A percentile compares a stretch with the other conserved stretches of the same genome.
Evolutionary conservation across 2,888 invertebrate species (phyloP).

Genomic region (Boloria euphrosyne): DNA sequence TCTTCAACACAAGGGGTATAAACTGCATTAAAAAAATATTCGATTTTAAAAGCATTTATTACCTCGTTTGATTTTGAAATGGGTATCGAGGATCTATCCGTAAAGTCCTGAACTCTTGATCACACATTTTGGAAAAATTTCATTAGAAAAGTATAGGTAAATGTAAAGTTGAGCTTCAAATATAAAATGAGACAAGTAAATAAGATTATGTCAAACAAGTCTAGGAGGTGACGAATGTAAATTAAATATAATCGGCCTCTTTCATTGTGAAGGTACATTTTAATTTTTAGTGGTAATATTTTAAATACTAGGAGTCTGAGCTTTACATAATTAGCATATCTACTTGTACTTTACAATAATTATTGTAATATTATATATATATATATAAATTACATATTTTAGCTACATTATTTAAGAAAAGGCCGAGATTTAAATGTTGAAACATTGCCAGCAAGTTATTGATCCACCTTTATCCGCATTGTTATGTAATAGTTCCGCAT

Average conservation of each 20-base stretch:
- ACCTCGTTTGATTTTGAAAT: slow-evolving; percentile 70
- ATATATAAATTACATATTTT: not conserved
- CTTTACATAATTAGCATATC: no score
- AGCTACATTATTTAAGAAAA: slow-evolving; percentile 1
- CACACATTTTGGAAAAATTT: slow-evolving; percentile 57
- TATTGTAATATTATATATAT: no score
- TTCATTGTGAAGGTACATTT: no score
- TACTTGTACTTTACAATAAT: no score
- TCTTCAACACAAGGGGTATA: no score
- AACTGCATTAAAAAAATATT: slow-evolving; percentile 34
- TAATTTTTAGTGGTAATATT: no score
- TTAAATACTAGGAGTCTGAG: no score
- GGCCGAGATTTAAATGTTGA: slow-evolving; percentile 2
- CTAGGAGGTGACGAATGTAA: not conserved
- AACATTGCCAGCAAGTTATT: slow-evolving; percentile 18
- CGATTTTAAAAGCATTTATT: slow-evolving; percentile 21
- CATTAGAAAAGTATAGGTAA: not conserved
- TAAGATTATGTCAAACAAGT: not conserved
- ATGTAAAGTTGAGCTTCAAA: not conserved
- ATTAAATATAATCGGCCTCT: no score
- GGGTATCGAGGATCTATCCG: slow-evolving; percentile 75
- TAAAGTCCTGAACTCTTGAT: slow-evolving; percentile 69
- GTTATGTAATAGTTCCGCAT: slow-evolving; percentile 13
- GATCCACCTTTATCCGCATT: not conserved
- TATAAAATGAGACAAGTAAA: not conserved